A percentile compares a stretch with the other conserved stretches of the same genome.
phyloP scores from a whole-genome alignment of 2,888 invertebrate genomes.

The Pinctada fucata region DNA sequence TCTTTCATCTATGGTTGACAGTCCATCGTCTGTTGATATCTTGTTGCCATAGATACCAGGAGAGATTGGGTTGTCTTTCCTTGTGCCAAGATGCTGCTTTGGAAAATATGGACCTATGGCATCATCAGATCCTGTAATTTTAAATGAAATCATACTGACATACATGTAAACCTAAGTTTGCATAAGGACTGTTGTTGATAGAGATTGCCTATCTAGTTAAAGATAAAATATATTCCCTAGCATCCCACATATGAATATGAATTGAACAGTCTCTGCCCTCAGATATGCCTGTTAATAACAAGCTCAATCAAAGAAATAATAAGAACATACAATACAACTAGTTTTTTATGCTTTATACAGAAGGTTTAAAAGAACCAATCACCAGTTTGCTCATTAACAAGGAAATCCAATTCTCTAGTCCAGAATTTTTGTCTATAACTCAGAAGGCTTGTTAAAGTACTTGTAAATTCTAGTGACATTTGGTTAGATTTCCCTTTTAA shows the following conservation, averaged over 20 bases:
- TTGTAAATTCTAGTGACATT: too few species aligned
- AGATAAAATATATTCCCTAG: neutral
- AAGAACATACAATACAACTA: too few species aligned
- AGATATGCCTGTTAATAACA: too few species aligned
- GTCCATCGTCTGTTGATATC: constrained; percentile 37
- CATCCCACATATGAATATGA: neutral
- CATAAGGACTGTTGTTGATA: neutral
- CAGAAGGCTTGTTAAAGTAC: too few species aligned
- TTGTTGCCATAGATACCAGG: constrained; percentile 63
- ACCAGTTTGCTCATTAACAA: too few species aligned
- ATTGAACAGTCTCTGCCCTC: too few species aligned
- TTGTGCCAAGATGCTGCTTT: constrained; percentile 63
- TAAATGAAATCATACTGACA: neutral
- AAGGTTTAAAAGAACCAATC: too few species aligned
- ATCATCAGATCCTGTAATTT: constrained; percentile 72
- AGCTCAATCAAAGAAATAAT: too few species aligned
- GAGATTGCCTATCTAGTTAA: neutral
- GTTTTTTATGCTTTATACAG: too few species aligned
- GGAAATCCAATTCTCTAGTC: too few species aligned
- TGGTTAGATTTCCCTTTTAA: too few species aligned
- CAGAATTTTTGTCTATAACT: too few species aligned
- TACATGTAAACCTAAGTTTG: neutral
- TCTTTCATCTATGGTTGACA: constrained; percentile 68
- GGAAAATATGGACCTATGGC: constrained; percentile 70
- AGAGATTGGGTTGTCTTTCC: constrained; percentile 53